Evolutionary conservation across 2,888 invertebrate species (phyloP), one percentile per base, ranked within the genome.

Genomic region (Osedax fenrisi): DNA sequence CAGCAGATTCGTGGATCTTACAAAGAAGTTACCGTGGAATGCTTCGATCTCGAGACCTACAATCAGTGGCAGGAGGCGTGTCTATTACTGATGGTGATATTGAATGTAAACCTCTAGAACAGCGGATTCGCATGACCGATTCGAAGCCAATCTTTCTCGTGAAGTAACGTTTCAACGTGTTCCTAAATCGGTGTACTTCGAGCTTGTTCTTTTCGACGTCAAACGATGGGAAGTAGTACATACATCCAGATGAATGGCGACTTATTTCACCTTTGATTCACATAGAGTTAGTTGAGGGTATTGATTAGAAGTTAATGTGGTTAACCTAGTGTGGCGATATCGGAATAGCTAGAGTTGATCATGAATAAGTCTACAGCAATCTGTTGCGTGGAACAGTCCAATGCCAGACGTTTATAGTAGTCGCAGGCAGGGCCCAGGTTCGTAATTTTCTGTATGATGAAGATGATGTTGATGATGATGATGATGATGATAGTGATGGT

Each of bases 1-100:
- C 75, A 98, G 87, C 74, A 98, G 87, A 86, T 98, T 97, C 2
- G 96, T 95, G 0, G 97, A 96, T 2, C 98, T 89, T 71, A 98
- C 97, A 86, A 98, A 98, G 88, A 96, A 96, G 86, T 97, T 97
- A 61, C 98, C 98, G 86, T 97, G 96, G 89, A 98, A 98, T 82
- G 95, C 94, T 86, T 97, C 95, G 81, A 98, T 92, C 26, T 92
- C 88, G 75, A 98, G 87, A 21, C 97, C 96, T 82, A 90, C 1
- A 64, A 27, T 59, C 3, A 56, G 17, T 26, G 17, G 27, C 13
- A 5, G 2, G 17, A 0, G 17, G 5, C 2, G 22, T 17, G 2
- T n/a, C n/a, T n/a, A n/a, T n/a, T n/a, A n/a, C n/a, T n/a, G n/a
- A n/a, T n/a, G n/a, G n/a, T n/a, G n/a, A n/a, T n/a, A n/a, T n/a